Evolutionary conservation across 2,888 invertebrate genomes (phyloP).

Genomic region (Melanargia galathea): DNA sequence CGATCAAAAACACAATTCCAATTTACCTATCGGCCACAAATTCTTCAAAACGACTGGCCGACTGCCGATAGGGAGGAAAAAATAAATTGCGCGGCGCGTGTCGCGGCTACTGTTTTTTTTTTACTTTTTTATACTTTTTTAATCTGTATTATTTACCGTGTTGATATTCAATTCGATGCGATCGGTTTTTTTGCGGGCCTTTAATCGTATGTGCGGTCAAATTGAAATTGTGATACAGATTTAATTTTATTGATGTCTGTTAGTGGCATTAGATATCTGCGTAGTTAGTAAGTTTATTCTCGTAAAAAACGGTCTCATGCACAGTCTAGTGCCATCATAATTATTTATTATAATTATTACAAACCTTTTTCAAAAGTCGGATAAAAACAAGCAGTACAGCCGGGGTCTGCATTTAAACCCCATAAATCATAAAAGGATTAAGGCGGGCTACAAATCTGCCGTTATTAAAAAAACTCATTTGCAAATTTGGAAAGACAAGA

Average conservation of each 20-base stretch:
- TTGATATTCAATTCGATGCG: conserved; percentile 20
- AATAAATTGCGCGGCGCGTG: conserved; percentile 51
- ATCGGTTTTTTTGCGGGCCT: conserved; percentile 2
- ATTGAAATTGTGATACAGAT: conserved; percentile 8
- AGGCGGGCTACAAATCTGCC: conserved; percentile 71
- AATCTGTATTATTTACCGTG: conserved; percentile 29
- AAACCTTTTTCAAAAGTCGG: background rate
- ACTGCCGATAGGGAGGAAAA: conserved; percentile 60
- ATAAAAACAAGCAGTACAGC: conserved; percentile 4
- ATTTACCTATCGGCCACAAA: conserved; percentile 78
- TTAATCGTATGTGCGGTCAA: background rate
- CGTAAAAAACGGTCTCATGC: too few species aligned
- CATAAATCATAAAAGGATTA: conserved; percentile 77
- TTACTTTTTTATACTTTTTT: conserved; percentile 35
- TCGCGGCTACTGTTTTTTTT: conserved; percentile 42
- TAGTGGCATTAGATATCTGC: background rate
- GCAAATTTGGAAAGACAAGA: conserved; percentile 79
- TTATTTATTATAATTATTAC: background rate
- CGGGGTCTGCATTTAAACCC: conserved; percentile 33
- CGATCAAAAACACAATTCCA: conserved; percentile 76
- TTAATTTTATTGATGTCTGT: background rate
- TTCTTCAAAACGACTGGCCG: conserved; percentile 68
- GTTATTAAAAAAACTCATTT: conserved; percentile 82
- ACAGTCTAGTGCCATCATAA: too few species aligned
- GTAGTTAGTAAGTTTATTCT: too few species aligned